Evolutionary conservation across 2,888 invertebrate genomes (phyloP), one percentile per base, ranked within the genome.

Genomic region (Alitta virens): DNA sequence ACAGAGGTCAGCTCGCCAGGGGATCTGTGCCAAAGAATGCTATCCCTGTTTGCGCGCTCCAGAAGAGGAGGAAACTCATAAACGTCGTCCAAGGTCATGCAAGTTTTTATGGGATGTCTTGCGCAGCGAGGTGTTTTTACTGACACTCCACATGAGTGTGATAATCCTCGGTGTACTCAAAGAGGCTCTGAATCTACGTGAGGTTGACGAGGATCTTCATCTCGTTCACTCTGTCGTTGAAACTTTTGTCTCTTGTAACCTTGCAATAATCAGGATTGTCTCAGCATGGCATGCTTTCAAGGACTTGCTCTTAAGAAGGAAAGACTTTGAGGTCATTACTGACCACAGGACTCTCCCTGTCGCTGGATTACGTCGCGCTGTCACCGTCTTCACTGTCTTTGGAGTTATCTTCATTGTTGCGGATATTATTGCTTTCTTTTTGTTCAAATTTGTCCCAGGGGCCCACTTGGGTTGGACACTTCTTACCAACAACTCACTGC

Each of bases 381-480:
- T 42, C 14, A 7, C 3, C 18, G 27, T 24, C 7, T 49, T 49
- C 50, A 54, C 55, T 5, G 43, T 33, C 7, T 21, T 58, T 18
- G 55, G 43, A 3, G n/a, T 3, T 7, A 2, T 50, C 2, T 33
- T 55, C n/a, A 25, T 33, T n/a, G 14, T 59, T 1, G 57, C 26
- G 12, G 26, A 23, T n/a, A 33, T 27, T 49, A 9, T 25, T 2
- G 52, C 33, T 40, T 55, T 33, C 52, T 40, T 63, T 24, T 5
- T 38, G 26, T 40, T 58, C 33, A 50, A 27, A 27, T 49, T 53
- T 21, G 5, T 33, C 3, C 46, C 46, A 21, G 16, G n/a, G n/a
- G 49, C 59, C 2, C 58, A 63, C 33, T 54, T 63, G 9, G 56
- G 55, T 18, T 63, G 63, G 63, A 63, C 63, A 16, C 25, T 63